phyloP scores from a whole-genome alignment of 2,113 vertebrate genomes.

The Girardinichthys multiradiatus region DNA sequence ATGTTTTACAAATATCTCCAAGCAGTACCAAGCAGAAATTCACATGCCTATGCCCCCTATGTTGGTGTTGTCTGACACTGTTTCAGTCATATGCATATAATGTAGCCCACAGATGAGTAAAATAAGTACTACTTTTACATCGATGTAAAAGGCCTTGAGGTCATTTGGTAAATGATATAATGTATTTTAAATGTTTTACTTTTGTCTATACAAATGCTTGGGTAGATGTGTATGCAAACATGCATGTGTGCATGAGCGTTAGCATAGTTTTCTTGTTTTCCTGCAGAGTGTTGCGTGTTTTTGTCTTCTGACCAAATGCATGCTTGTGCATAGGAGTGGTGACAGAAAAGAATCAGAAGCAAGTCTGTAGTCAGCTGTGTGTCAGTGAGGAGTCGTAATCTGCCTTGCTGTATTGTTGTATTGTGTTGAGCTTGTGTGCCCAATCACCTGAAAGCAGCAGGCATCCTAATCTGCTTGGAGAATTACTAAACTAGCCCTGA shows the following conservation, averaged over 20 bases:
- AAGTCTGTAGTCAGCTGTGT: slow-evolving; percentile 37
- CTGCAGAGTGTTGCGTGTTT: slow-evolving; percentile 13
- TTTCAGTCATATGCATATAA: background rate
- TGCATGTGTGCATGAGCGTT: slow-evolving; percentile 9
- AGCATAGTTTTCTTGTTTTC: slow-evolving; percentile 9
- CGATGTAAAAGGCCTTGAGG: slow-evolving; percentile 3
- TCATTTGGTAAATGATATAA: slow-evolving; percentile 18
- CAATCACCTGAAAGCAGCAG: slow-evolving; percentile 72
- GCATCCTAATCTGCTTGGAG: slow-evolving; percentile 76
- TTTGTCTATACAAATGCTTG: slow-evolving; percentile 49
- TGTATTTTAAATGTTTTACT: slow-evolving; percentile 43
- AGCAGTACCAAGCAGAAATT: no score
- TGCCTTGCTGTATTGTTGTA: slow-evolving; percentile 55
- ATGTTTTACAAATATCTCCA: no score
- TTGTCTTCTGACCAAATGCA: slow-evolving; percentile 13
- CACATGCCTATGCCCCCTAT: no score
- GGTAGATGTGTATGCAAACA: slow-evolving; percentile 8
- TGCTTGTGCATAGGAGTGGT: slow-evolving; percentile 15
- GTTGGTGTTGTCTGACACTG: background rate
- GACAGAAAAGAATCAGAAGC: slow-evolving; percentile 21
- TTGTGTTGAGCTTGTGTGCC: slow-evolving; percentile 46
- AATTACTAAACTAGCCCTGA: slow-evolving; percentile 61
- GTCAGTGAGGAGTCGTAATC: slow-evolving; percentile 63
- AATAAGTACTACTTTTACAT: background rate
- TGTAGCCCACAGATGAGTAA: background rate